Evolutionary conservation across 2,113 vertebrate genomes (phyloP).

Genomic region (Hippopotamus amphibius): DNA sequence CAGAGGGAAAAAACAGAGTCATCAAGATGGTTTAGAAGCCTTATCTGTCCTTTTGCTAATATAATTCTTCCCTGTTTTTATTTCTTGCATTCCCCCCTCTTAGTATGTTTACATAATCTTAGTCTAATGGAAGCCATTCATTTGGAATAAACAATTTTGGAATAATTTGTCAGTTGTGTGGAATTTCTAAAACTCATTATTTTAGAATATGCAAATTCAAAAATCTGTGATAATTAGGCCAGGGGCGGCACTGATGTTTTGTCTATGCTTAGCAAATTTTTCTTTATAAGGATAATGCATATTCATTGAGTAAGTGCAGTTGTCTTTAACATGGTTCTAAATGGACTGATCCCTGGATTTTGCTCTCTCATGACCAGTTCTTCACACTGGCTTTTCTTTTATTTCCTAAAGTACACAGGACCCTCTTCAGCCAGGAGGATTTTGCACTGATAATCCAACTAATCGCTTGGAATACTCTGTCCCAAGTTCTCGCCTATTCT

Average conservation of each 20-base stretch:
- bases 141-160: conserved; percentile 47
- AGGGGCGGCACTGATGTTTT: not conserved
- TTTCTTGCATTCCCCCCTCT: not conserved
- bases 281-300: not conserved
- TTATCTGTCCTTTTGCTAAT: not conserved
- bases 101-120: not conserved
- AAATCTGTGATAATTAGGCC: not conserved
- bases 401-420: not conserved
- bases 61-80: not conserved
- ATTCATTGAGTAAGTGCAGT: not conserved
- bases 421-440: not conserved
- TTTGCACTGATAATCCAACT: not conserved
- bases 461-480: not conserved
- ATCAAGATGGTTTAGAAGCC: not conserved
- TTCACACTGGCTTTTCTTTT: not conserved
- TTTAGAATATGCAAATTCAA: not conserved
- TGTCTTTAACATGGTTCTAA: not conserved
- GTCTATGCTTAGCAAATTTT: not conserved
- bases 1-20: not conserved
- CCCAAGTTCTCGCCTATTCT: not conserved
- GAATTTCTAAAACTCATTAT: conserved; percentile 1
- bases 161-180: not conserved
- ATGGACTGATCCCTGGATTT: not conserved
- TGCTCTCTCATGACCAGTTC: not conserved
- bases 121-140: conserved; percentile 3